Base-by-base conservation (phyloP, 1,140 invertebrate species). In the Monochamus saltuarius region DNA sequence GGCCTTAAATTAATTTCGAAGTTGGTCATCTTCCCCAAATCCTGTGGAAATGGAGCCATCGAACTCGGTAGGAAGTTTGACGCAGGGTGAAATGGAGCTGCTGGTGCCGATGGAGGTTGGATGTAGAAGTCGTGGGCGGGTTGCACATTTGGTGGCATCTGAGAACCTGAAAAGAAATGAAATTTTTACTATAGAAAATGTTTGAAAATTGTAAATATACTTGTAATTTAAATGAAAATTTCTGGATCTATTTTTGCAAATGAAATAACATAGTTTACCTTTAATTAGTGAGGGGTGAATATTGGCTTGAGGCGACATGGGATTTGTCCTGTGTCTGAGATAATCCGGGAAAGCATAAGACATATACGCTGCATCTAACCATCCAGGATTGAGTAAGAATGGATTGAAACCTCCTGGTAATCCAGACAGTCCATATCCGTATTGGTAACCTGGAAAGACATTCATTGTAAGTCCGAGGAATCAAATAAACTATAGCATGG, bases 281-380 rank as follows among this genome's bases (percentile, higher is more conserved):
- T 85, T 80, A 58, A 84, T 66, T 65, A 87, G 76, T 62, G 67
- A 39, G 7, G 57, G n/a, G 34, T 69, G 65, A 1, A 65, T 49
- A 64, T 78, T 59, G 57, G 78, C 68, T 69, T 79, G 75, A 65
- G 82, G 77, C 54, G 80, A 76, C 51, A 81, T 61, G 16, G 66
- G 63, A 17, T 59, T 64, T 9, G 60, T 68, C 59, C 77, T 75
- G 54, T 69, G 80, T 73, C 76, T 81, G 77, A 84, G 84, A 77
- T 79, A 86, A 72, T 85, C 89, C n/a, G 80, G 84, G 77, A 88
- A 89, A 3, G 87, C 83, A 70, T 88, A 88, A 63, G 83, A 82
- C 71, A 90, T 80, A 71, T 90, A 91, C 0, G 87, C 84, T 1
- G 87, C 84, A 61, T 91, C 89, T 50, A 91, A 73, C 89, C 89